Conservation (phyloP, 2,888 invertebrate genomes). For the Didymodactylos carnosus region DNA sequence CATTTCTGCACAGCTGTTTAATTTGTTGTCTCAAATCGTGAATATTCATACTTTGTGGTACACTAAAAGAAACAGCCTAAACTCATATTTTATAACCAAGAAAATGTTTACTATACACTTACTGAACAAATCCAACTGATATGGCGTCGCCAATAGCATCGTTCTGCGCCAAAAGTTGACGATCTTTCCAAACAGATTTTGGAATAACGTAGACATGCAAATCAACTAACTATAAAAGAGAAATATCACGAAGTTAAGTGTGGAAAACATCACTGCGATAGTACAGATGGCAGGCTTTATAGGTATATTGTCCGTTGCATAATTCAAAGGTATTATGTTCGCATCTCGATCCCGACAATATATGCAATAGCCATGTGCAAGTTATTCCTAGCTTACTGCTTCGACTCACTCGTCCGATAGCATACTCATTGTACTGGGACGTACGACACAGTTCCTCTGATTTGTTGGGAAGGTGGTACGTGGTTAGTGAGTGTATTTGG, state of each 20-base stretch:
- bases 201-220: constrained; percentile 39
- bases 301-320: too few relatives aligned
- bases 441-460: too few relatives aligned
- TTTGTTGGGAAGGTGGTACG: too few relatives aligned
- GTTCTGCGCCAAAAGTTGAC: constrained; percentile 36
- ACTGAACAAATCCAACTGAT: constrained; percentile 39
- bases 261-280: too few relatives aligned
- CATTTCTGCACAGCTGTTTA: constrained; percentile 32
- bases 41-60: constrained; percentile 25
- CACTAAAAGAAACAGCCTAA: constrained; percentile 20
- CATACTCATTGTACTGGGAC: too few relatives aligned
- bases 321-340: too few relatives aligned
- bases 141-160: constrained; percentile 36
- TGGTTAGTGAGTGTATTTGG: too few relatives aligned
- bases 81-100: neutral
- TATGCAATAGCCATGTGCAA: too few relatives aligned
- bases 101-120: constrained; percentile 4
- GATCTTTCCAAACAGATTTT: constrained; percentile 36
- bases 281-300: too few relatives aligned
- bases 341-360: too few relatives aligned
- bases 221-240: constrained; percentile 33
- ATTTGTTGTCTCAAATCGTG: constrained; percentile 34
- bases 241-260: neutral
- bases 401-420: too few relatives aligned
- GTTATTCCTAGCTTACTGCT: too few relatives aligned